Evolutionary conservation across 2,113 vertebrate genomes (phyloP), one percentile per base, ranked within the genome.

Genomic region (Urocolius indicus): DNA sequence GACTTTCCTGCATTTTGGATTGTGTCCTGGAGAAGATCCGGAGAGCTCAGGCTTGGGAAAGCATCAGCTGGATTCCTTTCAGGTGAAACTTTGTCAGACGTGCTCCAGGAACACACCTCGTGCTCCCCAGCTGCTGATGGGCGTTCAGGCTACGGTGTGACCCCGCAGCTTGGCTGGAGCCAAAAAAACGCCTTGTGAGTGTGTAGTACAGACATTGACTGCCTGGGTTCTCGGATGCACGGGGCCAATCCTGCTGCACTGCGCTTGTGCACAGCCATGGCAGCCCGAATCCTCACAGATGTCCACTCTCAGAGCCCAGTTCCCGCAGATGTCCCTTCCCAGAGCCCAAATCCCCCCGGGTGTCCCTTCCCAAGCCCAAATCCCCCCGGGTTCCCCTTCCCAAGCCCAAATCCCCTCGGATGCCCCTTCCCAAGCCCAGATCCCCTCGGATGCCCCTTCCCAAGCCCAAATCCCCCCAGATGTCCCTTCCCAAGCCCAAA

Each of bases 61-160:
- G 27, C 5, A 24, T 87, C 66, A 93, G n/a, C 55, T 46, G 68
- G 87, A 91, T 91, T 89, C 84, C 77, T 75, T 90, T 84, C 80
- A 61, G 59, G 86, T 90, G 67, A 94, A 89, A 88, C 83, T 27
- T 77, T 77, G 61, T 15, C 59, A 19, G n/a, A 16, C 2, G 29
- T 34, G 61, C 81, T 94, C 57, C 93, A 94, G 89, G 77, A 94
- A 87, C 13, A 22, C 87, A 71, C 95, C 81, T 84, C 81, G 13
- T 2, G 3, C 52, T 96, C 93, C 81, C 80, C 57, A 49, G 59
- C 26, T 72, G 3, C 91, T 2, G 27, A 54, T 43, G 93, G 89
- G 84, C 13, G 36, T 69, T 76, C 27, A 38, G 74, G 29, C 67
- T 75, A 32, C 67, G 71, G 67, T 57, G 23, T 36, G 81, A 48